Base-by-base conservation (phyloP, 2,113 vertebrate species). In the Bos javanicus region DNA sequence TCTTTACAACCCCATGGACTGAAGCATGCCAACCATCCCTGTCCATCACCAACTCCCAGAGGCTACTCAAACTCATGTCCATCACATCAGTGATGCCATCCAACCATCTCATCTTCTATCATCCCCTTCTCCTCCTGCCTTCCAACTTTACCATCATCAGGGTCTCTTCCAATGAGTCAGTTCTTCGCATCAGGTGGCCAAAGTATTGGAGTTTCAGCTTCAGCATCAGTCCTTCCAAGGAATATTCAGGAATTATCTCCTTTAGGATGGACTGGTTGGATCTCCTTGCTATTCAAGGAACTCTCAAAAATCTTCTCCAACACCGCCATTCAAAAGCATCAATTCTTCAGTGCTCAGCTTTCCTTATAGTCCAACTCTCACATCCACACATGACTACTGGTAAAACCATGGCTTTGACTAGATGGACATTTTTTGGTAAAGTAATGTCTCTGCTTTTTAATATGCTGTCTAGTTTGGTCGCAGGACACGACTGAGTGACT, bases 11-110 rank as follows among this genome's bases (percentile, higher is more conserved):
- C n/a, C n/a, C 67, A 39, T 23, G 19, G 21, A 39, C 2, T 12
- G 19, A 5, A 23, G 67, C 19, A 39, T 0, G 9, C 9, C 9
- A 39, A 6, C 10, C n/a, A 2, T 71, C n/a, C 10, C 5, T 71
- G n/a, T 39, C n/a, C 67, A 39, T 71, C n/a, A 71, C n/a, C 19
- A 67, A 10, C 9, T 36, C 33, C 17, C 33, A 36, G 33, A 67
- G 64, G 17, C 2, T 36, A 67, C 64, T 67, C 33, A 71, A 39
- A 71, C 19, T 71, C n/a, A 5, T 3, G 19, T 13, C n/a, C n/a
- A 12, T 23, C 9, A 21, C 0, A 5, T 39, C n/a, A 23, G 67
- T 39, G 67, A 71, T 71, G n/a, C n/a, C 19, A 39, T 71, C 36
- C n/a, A 71, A 39, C 5, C 19, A 23, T 71, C 19, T 71, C n/a